Conservation (phyloP, 2,797 vertebrate genomes). For the Somateria mollissima region DNA sequence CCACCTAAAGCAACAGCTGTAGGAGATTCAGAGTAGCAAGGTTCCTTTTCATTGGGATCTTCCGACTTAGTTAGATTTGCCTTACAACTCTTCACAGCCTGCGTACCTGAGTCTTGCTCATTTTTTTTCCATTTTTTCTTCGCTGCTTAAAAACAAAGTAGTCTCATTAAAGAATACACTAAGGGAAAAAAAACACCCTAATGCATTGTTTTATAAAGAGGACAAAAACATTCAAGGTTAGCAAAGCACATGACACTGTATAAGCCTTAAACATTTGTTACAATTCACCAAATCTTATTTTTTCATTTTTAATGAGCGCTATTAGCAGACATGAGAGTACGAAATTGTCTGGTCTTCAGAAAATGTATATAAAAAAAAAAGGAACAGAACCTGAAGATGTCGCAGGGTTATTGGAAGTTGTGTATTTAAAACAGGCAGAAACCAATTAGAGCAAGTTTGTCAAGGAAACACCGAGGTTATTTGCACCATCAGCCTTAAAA, state of each 20-base stretch:
- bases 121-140: constrained; percentile 30
- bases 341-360: neutral
- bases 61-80: constrained; percentile 19
- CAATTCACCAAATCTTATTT: neutral
- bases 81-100: constrained; percentile 46
- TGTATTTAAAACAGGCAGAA: neutral
- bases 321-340: neutral
- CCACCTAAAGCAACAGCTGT: constrained; percentile 24
- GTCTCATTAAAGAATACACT: neutral
- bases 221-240: neutral
- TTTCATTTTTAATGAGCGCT: neutral
- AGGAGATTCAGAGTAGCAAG: constrained; percentile 24
- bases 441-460: neutral
- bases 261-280: neutral
- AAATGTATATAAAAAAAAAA: neutral
- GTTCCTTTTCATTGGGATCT: constrained; percentile 30
- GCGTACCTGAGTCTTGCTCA: constrained; percentile 6
- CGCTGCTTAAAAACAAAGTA: constrained; percentile 59
- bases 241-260: neutral
- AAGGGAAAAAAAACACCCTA: neutral
- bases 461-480: neutral
- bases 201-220: neutral
- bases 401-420: neutral
- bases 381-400: neutral
- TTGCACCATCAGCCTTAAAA: neutral